These are phyloP conservation scores for Varanus salvator DNA, from an alignment of 2,113 vertebrate species.

Conservation along the genomic window DNA sequence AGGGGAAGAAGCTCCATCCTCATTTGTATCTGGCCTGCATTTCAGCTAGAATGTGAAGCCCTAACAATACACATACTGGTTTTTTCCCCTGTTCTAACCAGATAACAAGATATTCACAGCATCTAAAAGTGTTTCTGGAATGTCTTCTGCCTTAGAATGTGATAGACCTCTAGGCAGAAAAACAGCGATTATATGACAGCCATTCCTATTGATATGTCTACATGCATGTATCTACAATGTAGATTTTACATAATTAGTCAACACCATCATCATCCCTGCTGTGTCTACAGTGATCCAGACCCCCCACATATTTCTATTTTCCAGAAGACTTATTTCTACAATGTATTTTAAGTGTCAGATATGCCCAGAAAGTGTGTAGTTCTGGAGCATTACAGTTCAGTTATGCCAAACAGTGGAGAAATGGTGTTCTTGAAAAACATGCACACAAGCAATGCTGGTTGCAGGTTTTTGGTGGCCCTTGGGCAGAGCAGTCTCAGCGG, in stretches of 20 bases:
- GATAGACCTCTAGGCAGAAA: not conserved
- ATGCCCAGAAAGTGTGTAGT: not conserved
- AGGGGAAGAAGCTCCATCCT: no score
- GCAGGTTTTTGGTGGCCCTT: no score
- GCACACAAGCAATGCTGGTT: no score
- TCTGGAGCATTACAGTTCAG: not conserved
- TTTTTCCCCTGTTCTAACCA: not conserved
- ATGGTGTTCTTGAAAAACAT: not conserved
- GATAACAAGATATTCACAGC: not conserved
- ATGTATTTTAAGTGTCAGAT: not conserved
- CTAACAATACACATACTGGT: not conserved
- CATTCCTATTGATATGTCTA: not conserved
- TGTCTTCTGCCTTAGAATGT: not conserved
- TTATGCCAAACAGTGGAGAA: not conserved
- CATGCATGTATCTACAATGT: not conserved
- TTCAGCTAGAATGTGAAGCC: not conserved
- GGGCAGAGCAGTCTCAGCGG: no score
- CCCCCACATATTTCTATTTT: not conserved
- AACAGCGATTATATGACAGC: not conserved
- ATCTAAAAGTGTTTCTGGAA: not conserved
- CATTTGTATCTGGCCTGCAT: not conserved
- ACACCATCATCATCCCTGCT: not conserved
- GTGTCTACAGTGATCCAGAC: not conserved
- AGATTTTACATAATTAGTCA: not conserved
- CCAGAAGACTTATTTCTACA: no score